Percentiles rank a stretch among this genome's conserved stretches.
These are phyloP conservation scores for Cactoblastis cactorum DNA, from an alignment of 2,888 invertebrate species.

Conservation along the genomic window DNA sequence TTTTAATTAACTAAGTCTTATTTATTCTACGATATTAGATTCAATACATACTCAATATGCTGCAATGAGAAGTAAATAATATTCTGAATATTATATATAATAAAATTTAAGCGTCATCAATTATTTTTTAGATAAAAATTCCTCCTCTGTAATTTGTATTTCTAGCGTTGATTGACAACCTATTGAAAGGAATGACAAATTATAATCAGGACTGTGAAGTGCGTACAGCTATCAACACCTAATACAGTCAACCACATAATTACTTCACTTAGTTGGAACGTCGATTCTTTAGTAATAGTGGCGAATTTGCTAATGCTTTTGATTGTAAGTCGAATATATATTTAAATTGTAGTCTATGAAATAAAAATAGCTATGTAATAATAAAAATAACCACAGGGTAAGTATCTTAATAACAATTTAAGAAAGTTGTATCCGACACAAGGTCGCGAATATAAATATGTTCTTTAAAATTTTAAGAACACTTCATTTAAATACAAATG, in stretches of 20 bases:
- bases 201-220: neutral
- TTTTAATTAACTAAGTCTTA: too few relatives aligned
- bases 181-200: slow-evolving; percentile 12
- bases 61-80: too few relatives aligned
- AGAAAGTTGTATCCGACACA: slow-evolving; percentile 27
- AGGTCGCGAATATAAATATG: slow-evolving; percentile 50
- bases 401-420: neutral
- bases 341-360: neutral
- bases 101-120: neutral
- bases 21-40: too few relatives aligned
- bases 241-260: neutral
- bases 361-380: neutral
- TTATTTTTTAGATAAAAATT: neutral
- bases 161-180: slow-evolving; percentile 5
- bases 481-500: slow-evolving; percentile 39
- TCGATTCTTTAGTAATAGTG: too few relatives aligned
- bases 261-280: neutral
- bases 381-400: neutral
- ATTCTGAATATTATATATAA: too few relatives aligned
- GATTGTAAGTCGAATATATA: neutral
- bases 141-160: slow-evolving; percentile 1
- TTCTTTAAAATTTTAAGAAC: slow-evolving; percentile 55
- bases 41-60: too few relatives aligned
- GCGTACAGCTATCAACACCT: neutral
- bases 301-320: too few relatives aligned